A percentile compares a stretch with the other conserved stretches of the same genome.
Evolutionary conservation across 2,113 vertebrate species (phyloP).

Genomic region (Antechinus stuartii): DNA sequence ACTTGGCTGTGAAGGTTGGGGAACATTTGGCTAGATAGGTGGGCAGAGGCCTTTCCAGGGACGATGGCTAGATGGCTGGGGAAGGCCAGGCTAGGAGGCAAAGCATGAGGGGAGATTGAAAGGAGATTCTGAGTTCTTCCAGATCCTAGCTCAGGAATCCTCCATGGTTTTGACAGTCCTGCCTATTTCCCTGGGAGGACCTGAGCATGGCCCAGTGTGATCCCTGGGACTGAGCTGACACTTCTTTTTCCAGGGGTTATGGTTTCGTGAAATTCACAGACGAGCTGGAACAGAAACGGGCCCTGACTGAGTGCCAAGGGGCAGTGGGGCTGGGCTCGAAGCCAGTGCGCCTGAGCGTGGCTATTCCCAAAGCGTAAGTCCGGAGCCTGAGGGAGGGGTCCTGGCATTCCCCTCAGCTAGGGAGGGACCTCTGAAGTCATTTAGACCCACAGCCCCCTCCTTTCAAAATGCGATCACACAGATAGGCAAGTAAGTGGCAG

Average conservation of each 20-base stretch:
- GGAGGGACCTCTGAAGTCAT: neutral
- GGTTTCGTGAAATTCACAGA: conserved; percentile 97
- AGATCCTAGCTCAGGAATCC: neutral
- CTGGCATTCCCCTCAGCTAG: neutral
- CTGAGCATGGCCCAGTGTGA: neutral
- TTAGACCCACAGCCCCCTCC: neutral
- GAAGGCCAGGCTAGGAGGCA: neutral
- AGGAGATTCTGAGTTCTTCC: neutral
- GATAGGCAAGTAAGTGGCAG: neutral
- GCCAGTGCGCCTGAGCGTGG: conserved; percentile 93
- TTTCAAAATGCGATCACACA: neutral
- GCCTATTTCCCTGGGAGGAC: neutral
- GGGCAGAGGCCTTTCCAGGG: neutral
- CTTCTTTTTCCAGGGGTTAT: conserved; percentile 88
- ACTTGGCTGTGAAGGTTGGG: neutral
- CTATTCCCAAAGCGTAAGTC: conserved; percentile 94
- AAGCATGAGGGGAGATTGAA: neutral
- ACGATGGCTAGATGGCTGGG: neutral
- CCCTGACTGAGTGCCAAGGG: conserved; percentile 92
- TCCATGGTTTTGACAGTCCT: neutral
- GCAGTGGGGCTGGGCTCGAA: conserved; percentile 92
- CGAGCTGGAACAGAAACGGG: conserved; percentile 93
- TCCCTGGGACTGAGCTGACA: neutral
- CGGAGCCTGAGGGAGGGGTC: neutral
- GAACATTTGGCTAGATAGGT: neutral